Percentiles rank a stretch among this genome's conserved stretches.
phyloP scores from a whole-genome alignment of 2,797 vertebrate genomes.

The Botia almorhae region DNA sequence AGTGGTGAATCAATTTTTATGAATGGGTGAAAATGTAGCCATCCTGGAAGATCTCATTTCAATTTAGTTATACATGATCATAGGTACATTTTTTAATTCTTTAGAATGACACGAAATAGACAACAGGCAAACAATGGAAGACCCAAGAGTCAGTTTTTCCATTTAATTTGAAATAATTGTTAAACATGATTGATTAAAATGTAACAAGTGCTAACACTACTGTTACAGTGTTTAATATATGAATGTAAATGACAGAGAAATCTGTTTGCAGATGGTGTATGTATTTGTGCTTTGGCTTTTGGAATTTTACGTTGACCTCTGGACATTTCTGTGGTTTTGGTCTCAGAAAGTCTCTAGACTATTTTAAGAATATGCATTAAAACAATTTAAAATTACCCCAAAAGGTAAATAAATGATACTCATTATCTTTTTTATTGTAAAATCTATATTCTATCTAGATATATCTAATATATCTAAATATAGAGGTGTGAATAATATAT shows the following conservation, averaged over 20 bases:
- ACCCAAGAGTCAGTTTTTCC: background rate
- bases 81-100: background rate
- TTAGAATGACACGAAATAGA: background rate
- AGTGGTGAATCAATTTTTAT: slow-evolving; percentile 51
- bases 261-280: background rate
- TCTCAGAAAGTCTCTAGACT: background rate
- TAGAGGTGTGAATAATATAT: too few relatives aligned
- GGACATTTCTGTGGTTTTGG: background rate
- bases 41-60: slow-evolving; percentile 12
- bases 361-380: background rate
- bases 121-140: background rate
- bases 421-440: too few relatives aligned
- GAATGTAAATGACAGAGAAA: background rate
- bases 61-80: background rate
- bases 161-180: background rate
- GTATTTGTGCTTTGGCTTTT: slow-evolving; percentile 13
- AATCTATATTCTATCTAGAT: too few relatives aligned
- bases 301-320: background rate
- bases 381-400: background rate
- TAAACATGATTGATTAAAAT: background rate
- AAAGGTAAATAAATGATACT: too few relatives aligned
- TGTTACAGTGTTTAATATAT: slow-evolving; percentile 30
- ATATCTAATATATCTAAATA: too few relatives aligned
- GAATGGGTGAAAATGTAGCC: slow-evolving; percentile 37
- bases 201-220: background rate